A percentile compares a stretch with the other conserved stretches of the same genome.
These are phyloP conservation scores for Platyrinchus mystaceus DNA, from an alignment of 2,797 vertebrate species.

Conservation along the genomic window DNA sequence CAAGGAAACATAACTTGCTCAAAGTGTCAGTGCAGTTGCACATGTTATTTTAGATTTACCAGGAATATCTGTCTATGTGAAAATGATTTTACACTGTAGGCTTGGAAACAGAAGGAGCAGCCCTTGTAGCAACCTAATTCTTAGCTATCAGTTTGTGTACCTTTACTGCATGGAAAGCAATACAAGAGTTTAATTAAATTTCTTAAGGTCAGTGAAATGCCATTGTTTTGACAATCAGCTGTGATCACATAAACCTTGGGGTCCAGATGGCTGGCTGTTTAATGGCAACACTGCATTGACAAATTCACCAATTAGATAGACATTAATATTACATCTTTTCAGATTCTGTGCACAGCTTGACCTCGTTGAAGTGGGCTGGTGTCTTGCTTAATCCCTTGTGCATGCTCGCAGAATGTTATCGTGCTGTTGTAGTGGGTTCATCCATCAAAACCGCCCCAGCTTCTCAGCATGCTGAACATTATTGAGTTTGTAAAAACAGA, in stretches of 20 bases:
- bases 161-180: conserved; percentile 36
- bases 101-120: conserved; percentile 8
- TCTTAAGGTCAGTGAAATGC: conserved; percentile 71
- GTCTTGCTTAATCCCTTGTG: conserved; percentile 65
- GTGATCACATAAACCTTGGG: conserved; percentile 65
- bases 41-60: background rate
- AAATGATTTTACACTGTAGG: background rate
- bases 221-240: conserved; percentile 60
- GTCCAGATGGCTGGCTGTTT: conserved; percentile 69
- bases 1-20: background rate
- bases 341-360: conserved; percentile 63
- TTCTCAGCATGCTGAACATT: conserved; percentile 52
- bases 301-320: conserved; percentile 72
- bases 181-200: conserved; percentile 70
- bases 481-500: conserved; percentile 67
- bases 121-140: conserved; percentile 10
- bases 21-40: background rate
- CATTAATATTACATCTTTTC: conserved; percentile 76
- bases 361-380: conserved; percentile 51
- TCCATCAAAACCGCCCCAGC: conserved; percentile 56
- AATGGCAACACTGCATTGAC: conserved; percentile 64
- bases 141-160: conserved; percentile 45
- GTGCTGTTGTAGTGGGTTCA: conserved; percentile 62
- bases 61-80: background rate
- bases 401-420: conserved; percentile 44